phyloP scores from a whole-genome alignment of 2,888 invertebrate species.

The Exocentrus adspersus region DNA sequence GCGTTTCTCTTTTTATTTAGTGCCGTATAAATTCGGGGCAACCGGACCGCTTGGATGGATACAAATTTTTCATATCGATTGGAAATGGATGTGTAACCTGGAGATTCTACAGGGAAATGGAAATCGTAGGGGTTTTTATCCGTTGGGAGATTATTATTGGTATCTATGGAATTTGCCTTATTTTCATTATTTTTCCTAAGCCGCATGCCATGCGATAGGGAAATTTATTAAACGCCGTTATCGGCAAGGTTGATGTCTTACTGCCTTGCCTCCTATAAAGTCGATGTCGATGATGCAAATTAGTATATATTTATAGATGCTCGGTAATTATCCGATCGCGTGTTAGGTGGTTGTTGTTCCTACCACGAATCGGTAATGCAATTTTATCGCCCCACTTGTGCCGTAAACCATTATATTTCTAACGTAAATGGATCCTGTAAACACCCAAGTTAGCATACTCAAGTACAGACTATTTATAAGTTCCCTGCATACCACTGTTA shows the following conservation, averaged over 20 bases:
- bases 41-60: conserved; percentile 5
- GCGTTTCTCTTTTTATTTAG: conserved; percentile 33
- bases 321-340: not conserved
- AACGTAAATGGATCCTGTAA: not conserved
- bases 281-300: not conserved
- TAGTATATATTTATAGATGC: not conserved
- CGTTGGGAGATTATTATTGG: no score
- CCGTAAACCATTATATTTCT: not conserved
- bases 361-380: not conserved
- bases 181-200: no score
- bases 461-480: no score
- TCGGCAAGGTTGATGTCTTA: not conserved
- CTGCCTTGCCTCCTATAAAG: not conserved
- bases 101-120: no score
- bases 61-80: conserved; percentile 14
- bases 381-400: not conserved
- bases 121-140: no score
- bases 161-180: no score
- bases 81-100: not conserved
- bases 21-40: conserved; percentile 6
- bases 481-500: no score
- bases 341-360: not conserved
- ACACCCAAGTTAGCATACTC: not conserved
- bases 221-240: conserved; percentile 1
- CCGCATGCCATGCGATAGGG: not conserved